phyloP scores from a whole-genome alignment of 2,888 invertebrate genomes.

The Noctua janthe region DNA sequence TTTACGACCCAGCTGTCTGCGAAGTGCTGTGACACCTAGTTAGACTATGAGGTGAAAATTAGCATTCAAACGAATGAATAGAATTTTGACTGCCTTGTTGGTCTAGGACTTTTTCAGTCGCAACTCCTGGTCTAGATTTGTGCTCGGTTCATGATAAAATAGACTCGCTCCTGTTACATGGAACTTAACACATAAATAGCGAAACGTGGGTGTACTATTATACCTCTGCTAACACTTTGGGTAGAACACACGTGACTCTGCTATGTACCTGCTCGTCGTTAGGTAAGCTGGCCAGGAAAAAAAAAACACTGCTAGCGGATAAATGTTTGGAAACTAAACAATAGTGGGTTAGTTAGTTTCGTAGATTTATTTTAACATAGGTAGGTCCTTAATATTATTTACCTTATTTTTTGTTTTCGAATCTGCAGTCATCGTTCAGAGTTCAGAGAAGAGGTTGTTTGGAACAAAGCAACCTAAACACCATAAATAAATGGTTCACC shows the following conservation, averaged over 20 bases:
- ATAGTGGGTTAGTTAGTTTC: not conserved
- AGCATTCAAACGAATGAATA: not conserved
- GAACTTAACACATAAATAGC: not conserved
- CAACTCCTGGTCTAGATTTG: not conserved
- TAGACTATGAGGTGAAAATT: slow-evolving; percentile 13
- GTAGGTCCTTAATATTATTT: slow-evolving; percentile 16
- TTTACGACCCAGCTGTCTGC: slow-evolving; percentile 32
- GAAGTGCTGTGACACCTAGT: not conserved
- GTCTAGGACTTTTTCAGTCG: not conserved
- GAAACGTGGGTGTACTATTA: not conserved
- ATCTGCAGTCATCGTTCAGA: not conserved
- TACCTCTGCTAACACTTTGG: not conserved
- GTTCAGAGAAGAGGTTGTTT: not conserved
- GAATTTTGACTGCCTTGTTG: not conserved
- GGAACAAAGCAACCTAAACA: slow-evolving; percentile 2
- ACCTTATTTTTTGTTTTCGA: not conserved
- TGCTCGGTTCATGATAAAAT: not conserved
- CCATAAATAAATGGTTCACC: not conserved
- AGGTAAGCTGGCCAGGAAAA: not conserved
- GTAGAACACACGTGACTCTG: not conserved
- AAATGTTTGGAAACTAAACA: not conserved
- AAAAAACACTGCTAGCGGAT: not conserved
- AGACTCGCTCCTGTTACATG: not conserved
- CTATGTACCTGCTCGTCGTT: not conserved
- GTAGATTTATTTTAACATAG: not conserved